These are phyloP conservation scores for Sorex fumeus DNA, from an alignment of 2,113 vertebrate species.

Conservation along the genomic window DNA sequence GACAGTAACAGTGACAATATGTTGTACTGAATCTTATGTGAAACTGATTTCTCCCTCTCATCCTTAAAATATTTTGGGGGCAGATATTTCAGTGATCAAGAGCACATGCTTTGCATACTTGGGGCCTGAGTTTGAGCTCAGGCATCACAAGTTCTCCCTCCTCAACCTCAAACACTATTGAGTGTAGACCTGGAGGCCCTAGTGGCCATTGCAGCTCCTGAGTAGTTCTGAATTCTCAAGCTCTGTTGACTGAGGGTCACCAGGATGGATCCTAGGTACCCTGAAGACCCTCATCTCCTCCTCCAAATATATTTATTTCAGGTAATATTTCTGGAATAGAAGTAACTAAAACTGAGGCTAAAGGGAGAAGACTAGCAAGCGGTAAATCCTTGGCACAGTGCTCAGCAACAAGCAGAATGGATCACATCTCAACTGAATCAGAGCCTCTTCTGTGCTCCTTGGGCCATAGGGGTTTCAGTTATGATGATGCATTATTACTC, in stretches of 20 bases:
- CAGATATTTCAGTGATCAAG: too few relatives aligned
- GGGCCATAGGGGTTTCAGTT: background rate
- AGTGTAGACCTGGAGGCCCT: too few relatives aligned
- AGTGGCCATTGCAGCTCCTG: too few relatives aligned
- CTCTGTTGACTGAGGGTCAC: too few relatives aligned
- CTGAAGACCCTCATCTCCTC: too few relatives aligned
- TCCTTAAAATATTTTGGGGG: background rate
- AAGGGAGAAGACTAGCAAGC: background rate
- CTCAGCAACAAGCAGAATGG: background rate
- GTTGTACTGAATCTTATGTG: background rate
- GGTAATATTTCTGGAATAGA: background rate
- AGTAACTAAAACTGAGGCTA: background rate
- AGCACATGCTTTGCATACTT: too few relatives aligned
- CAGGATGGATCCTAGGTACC: too few relatives aligned
- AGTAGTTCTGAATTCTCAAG: too few relatives aligned
- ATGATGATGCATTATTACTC: background rate
- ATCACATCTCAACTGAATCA: background rate
- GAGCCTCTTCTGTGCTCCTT: background rate
- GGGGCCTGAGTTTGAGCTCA: too few relatives aligned
- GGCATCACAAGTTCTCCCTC: too few relatives aligned
- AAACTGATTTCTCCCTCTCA: background rate
- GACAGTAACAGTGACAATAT: background rate
- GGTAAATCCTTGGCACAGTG: background rate
- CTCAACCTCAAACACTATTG: too few relatives aligned
- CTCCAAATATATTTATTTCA: background rate